These are phyloP conservation scores for Meloe dianella DNA, from an alignment of 2,888 invertebrate species.

Conservation along the genomic window DNA sequence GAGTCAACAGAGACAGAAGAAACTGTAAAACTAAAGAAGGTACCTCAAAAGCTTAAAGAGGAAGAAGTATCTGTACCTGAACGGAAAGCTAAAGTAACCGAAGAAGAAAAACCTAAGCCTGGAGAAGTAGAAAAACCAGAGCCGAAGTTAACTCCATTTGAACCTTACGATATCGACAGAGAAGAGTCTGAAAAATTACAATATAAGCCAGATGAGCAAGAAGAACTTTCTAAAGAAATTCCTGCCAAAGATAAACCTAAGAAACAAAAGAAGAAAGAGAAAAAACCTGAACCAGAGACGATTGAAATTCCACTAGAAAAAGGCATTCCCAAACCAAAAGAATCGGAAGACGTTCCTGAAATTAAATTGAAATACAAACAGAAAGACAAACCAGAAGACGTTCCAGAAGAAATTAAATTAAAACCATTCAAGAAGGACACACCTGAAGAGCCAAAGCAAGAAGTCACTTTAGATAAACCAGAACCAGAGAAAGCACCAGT, in stretches of 20 bases:
- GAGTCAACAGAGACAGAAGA: slow-evolving; percentile 56
- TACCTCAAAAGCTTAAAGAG: slow-evolving; percentile 57
- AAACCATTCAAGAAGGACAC: slow-evolving; percentile 52
- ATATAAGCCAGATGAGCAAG: slow-evolving; percentile 40
- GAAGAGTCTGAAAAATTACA: slow-evolving; percentile 58
- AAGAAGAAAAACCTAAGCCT: slow-evolving; percentile 27
- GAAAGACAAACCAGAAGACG: slow-evolving; percentile 50
- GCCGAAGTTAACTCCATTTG: slow-evolving; percentile 39
- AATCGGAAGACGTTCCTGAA: slow-evolving; percentile 55
- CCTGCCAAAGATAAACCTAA: slow-evolving; percentile 57
- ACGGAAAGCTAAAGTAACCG: slow-evolving; percentile 47
- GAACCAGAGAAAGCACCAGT: slow-evolving; percentile 46
- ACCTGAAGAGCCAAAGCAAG: slow-evolving; percentile 40
- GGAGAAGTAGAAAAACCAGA: slow-evolving; percentile 29
- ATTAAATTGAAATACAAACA: slow-evolving; percentile 56
- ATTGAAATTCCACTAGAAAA: slow-evolving; percentile 43
- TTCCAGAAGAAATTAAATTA: slow-evolving; percentile 51
- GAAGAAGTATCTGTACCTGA: slow-evolving; percentile 52
- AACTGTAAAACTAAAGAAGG: slow-evolving; percentile 62
- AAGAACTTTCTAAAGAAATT: slow-evolving; percentile 40
- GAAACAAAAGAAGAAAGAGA: slow-evolving; percentile 47
- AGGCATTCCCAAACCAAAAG: slow-evolving; percentile 48
- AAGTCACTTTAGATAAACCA: slow-evolving; percentile 35
- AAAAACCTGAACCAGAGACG: slow-evolving; percentile 39
- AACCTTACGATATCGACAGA: slow-evolving; percentile 45